These are phyloP conservation scores for Brachionus calyciflorus DNA, from an alignment of 1,140 invertebrate genomes.

Conservation along the genomic window DNA sequence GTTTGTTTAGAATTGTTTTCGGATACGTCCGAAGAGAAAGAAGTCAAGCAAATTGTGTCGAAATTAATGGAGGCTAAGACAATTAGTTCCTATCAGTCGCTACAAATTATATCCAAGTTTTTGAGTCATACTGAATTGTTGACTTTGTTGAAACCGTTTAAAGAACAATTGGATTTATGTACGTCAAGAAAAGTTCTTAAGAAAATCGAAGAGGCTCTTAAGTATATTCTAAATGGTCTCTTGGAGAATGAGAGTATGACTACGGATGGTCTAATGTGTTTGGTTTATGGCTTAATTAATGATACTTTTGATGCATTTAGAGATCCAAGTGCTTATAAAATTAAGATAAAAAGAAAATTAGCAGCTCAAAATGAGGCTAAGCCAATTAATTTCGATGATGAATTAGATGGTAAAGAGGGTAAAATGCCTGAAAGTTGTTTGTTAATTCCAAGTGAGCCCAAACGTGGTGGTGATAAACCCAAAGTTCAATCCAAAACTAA, in stretches of 20 bases:
- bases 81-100: conserved; percentile 79
- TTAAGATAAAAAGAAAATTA: not conserved
- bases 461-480: conserved; percentile 56
- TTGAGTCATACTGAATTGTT: conserved; percentile 73
- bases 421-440: conserved; percentile 24
- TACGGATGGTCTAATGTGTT: conserved; percentile 71
- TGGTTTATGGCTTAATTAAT: conserved; percentile 68
- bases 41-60: conserved; percentile 74
- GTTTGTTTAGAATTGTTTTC: conserved; percentile 44
- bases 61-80: conserved; percentile 67
- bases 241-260: conserved; percentile 74
- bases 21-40: conserved; percentile 81
- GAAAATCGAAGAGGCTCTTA: conserved; percentile 76
- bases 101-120: conserved; percentile 75
- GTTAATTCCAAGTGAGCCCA: not conserved
- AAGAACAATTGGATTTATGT: conserved; percentile 68
- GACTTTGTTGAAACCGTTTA: conserved; percentile 76
- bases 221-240: conserved; percentile 74
- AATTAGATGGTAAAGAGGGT: not conserved
- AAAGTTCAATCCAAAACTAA: conserved; percentile 71
- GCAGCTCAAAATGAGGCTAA: not conserved
- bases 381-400: not conserved
- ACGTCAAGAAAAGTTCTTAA: conserved; percentile 74
- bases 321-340: conserved; percentile 36
- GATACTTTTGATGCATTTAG: conserved; percentile 68